Conservation (phyloP, 2,888 invertebrate species). For the Ecdyonurus torrentis region DNA sequence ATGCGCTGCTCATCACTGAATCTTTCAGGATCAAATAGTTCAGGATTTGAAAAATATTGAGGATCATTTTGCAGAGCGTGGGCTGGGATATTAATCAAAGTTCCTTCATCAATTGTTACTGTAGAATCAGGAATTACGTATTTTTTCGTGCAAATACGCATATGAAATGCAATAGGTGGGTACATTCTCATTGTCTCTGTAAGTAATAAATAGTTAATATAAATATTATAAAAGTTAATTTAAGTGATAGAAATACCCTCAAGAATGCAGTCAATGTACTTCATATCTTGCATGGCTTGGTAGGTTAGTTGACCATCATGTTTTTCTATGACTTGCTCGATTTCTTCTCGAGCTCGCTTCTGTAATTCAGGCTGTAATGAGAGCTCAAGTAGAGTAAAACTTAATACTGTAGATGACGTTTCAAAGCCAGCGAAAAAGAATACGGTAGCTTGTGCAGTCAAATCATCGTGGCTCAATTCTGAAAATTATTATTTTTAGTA, state of each 20-base stretch:
- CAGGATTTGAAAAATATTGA: background rate
- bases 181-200: slow-evolving; percentile 25
- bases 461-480: slow-evolving; percentile 6
- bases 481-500: no score
- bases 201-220: background rate
- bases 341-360: slow-evolving; percentile 2
- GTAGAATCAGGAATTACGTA: slow-evolving; percentile 16
- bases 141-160: slow-evolving; percentile 23
- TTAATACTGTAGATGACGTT: slow-evolving; percentile 6
- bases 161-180: slow-evolving; percentile 22
- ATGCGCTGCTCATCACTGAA: background rate
- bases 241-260: background rate
- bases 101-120: slow-evolving; percentile 2
- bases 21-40: background rate
- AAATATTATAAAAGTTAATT: background rate
- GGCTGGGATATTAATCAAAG: background rate
- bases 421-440: slow-evolving; percentile 8
- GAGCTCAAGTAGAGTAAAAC: slow-evolving; percentile 2
- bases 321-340: background rate
- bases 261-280: slow-evolving; percentile 5
- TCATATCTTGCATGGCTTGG: slow-evolving; percentile 6
- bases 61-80: background rate
- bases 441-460: slow-evolving; percentile 6
- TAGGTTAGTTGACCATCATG: slow-evolving; percentile 5
- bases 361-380: slow-evolving; percentile 5